Evolutionary conservation across 2,888 invertebrate species (phyloP).

Genomic region (Ornithoptera priamus): DNA sequence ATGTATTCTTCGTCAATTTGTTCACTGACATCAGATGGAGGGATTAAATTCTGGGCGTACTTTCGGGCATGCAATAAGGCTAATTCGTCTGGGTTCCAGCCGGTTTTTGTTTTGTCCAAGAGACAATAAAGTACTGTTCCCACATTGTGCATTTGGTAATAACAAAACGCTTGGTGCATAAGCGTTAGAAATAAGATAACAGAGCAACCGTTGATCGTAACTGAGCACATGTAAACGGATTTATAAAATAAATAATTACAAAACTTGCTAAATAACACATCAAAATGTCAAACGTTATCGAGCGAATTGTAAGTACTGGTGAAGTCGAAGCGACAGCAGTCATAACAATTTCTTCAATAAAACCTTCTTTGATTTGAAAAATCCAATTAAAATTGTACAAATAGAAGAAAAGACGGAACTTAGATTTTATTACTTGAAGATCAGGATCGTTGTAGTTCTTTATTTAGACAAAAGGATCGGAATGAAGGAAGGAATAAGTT

Average conservation of each 20-base stretch:
- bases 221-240: slow-evolving; percentile 40
- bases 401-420: no score
- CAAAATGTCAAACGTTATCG: slow-evolving; percentile 15
- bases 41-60: slow-evolving; percentile 56
- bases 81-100: slow-evolving; percentile 50
- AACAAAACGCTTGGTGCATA: slow-evolving; percentile 31
- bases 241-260: slow-evolving; percentile 58
- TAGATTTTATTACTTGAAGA: no score
- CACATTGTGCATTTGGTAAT: slow-evolving; percentile 45
- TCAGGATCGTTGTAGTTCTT: no score
- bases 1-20: slow-evolving; percentile 50
- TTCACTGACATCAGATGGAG: slow-evolving; percentile 44
- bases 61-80: slow-evolving; percentile 52
- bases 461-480: background rate
- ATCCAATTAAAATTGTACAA: background rate
- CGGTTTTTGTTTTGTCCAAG: slow-evolving; percentile 43
- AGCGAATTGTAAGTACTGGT: slow-evolving; percentile 3
- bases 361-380: background rate
- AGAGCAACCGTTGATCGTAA: slow-evolving; percentile 37
- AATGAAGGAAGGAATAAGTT: background rate
- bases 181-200: slow-evolving; percentile 39
- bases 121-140: slow-evolving; percentile 60
- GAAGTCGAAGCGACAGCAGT: slow-evolving; percentile 2
- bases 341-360: background rate
- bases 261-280: slow-evolving; percentile 39